Base-by-base conservation (phyloP, 1,140 invertebrate genomes). In the Pseudomyrmex cubaensis region DNA sequence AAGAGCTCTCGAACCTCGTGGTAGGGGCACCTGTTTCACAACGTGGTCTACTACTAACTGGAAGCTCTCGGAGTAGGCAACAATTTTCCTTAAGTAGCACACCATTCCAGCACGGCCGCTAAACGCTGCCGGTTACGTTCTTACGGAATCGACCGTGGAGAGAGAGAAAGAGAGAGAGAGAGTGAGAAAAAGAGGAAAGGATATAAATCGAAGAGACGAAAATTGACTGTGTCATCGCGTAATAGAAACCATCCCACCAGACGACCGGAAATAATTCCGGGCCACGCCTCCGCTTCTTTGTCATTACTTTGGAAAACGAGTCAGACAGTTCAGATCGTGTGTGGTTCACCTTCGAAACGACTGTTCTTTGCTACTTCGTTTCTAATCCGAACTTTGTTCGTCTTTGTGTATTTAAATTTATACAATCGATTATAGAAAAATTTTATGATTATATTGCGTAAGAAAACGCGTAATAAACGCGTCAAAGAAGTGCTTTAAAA, bases 61-160 rank as follows among this genome's bases (percentile, higher is more conserved):
- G 52, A 54, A 70, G 22, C 82, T 84, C 64, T 50, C 57, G 64
- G 35, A 77, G 50, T 61, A 85, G 85, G 70, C 87, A 89, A 84
- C 83, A 87, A 89, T 89, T 87, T 83, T 75, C 87, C 66, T 84
- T 89, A 87, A 89, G 62, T 87, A 84, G 87, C 64, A 52, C 22
- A 77, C 52, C 74, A 85, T 87, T 62, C 74, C 69, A 70, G 52
- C n/a, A 50, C 50, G 44, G 10, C 62, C 62, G 66, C 50, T 69
- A 46, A 84, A 80, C 86, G 74, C 57, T 20, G 25, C 57, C 35
- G 12, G 35, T 52, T 70, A 70, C 12, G 20, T 80, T 25, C 44
- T 35, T 17, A 17, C 15, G 22, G 46, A 35, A 48, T 70, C 15
- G 50, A 7, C 54, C 22, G 35, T 9, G 46, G 48, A 59, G n/a